These are phyloP conservation scores for Bryconaethiops microstoma DNA, from an alignment of 2,797 vertebrate species.

Conservation along the genomic window DNA sequence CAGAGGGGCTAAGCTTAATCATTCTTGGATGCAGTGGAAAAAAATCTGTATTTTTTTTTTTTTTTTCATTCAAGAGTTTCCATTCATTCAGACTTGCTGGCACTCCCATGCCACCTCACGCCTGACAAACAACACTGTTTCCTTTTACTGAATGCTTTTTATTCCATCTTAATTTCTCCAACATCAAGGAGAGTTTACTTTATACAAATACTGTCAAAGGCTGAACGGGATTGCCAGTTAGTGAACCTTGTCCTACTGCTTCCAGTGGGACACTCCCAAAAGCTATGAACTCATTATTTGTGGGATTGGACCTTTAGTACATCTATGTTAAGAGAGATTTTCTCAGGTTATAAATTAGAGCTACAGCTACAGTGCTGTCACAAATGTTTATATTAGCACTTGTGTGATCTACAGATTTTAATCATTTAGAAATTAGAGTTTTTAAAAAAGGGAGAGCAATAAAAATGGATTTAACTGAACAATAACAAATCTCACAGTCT, in stretches of 20 bases:
- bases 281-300: slow-evolving; percentile 28
- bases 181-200: slow-evolving; percentile 5
- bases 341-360: not conserved
- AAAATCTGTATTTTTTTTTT: slow-evolving; percentile 31
- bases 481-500: not conserved
- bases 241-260: slow-evolving; percentile 31
- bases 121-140: slow-evolving; percentile 65
- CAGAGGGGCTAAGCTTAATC: slow-evolving; percentile 74
- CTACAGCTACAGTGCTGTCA: not conserved
- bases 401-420: not conserved
- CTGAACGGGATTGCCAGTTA: slow-evolving; percentile 32
- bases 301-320: not conserved
- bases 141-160: slow-evolving; percentile 14
- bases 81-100: slow-evolving; percentile 78
- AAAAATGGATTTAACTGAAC: not conserved
- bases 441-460: not conserved
- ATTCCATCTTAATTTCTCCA: slow-evolving; percentile 17
- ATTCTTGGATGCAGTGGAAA: slow-evolving; percentile 72
- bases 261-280: slow-evolving; percentile 17
- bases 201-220: slow-evolving; percentile 1
- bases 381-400: not conserved
- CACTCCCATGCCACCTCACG: slow-evolving; percentile 64
- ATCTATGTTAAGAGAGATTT: not conserved
- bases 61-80: slow-evolving; percentile 65
- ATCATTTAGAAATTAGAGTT: not conserved